A percentile compares a stretch with the other conserved stretches of the same genome.
These are phyloP conservation scores for Xanthorhoe designata DNA, from an alignment of 2,888 invertebrate genomes.

Conservation along the genomic window DNA sequence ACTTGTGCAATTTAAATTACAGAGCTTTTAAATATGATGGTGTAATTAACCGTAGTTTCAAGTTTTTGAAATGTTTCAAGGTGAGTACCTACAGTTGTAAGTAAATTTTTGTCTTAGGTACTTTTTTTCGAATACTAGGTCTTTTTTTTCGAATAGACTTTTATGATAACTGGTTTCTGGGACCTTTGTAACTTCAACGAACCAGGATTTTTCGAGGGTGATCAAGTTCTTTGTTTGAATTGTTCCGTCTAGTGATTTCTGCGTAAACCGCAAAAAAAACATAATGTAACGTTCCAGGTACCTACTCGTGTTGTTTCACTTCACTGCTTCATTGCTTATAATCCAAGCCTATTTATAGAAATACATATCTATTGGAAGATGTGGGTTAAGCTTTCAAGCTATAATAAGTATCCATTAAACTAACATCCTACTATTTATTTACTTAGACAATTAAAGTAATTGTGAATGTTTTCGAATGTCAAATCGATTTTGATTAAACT, in stretches of 20 bases:
- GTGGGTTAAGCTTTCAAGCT: not conserved
- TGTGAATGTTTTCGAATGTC: too few relatives aligned
- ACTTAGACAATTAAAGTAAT: too few relatives aligned
- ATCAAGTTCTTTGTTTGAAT: not conserved
- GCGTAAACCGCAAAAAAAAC: not conserved
- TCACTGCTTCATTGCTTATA: not conserved
- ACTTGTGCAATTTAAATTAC: too few relatives aligned
- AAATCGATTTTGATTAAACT: too few relatives aligned
- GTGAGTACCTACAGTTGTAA: too few relatives aligned
- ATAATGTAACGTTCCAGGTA: not conserved
- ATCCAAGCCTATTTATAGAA: constrained; percentile 5
- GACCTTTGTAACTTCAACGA: too few relatives aligned
- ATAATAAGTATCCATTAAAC: not conserved
- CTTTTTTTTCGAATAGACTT: too few relatives aligned
- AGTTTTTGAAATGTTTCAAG: too few relatives aligned
- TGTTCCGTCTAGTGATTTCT: not conserved
- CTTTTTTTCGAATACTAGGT: not conserved
- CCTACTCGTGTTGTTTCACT: constrained; percentile 1
- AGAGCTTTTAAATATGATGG: too few relatives aligned
- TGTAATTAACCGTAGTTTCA: too few relatives aligned
- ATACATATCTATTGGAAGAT: not conserved
- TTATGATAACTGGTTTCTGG: too few relatives aligned
- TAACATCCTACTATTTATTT: not conserved
- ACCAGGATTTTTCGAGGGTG: not conserved
- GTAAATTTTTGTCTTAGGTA: too few relatives aligned